Conservation (phyloP, 2,113 vertebrate species). For the Cathartes aura region DNA sequence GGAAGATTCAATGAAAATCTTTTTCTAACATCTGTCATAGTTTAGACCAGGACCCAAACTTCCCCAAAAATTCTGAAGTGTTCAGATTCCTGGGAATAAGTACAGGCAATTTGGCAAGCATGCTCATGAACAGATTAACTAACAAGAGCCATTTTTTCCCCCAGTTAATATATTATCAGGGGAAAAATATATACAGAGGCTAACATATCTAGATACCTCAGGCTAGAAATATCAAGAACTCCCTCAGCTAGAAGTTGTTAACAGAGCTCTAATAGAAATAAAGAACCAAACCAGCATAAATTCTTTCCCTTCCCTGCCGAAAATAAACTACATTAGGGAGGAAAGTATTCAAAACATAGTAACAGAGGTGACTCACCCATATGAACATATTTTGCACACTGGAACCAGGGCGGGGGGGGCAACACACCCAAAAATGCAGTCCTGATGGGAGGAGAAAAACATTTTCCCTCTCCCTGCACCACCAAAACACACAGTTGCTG, state of each 20-base stretch:
- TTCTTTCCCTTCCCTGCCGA: background rate
- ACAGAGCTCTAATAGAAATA: background rate
- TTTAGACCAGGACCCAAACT: background rate
- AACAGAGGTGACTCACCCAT: background rate
- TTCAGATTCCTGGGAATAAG: background rate
- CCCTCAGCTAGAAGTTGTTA: background rate
- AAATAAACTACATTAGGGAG: background rate
- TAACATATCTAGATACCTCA: background rate
- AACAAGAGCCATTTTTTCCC: background rate
- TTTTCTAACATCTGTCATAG: background rate
- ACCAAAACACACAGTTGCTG: background rate
- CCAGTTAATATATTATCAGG: background rate
- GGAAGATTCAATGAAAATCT: background rate
- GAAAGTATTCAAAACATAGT: background rate
- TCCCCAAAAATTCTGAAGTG: background rate
- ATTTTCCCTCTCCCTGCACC: background rate
- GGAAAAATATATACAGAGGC: background rate
- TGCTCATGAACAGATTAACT: background rate
- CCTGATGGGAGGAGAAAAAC: background rate
- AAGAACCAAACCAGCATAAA: background rate
- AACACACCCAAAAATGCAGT: background rate
- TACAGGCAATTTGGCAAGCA: background rate
- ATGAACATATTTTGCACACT: background rate
- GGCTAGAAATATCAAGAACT: background rate
- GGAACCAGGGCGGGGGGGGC: background rate